Conservation (phyloP, 1,140 invertebrate species). For the Musca vetustissima region DNA sequence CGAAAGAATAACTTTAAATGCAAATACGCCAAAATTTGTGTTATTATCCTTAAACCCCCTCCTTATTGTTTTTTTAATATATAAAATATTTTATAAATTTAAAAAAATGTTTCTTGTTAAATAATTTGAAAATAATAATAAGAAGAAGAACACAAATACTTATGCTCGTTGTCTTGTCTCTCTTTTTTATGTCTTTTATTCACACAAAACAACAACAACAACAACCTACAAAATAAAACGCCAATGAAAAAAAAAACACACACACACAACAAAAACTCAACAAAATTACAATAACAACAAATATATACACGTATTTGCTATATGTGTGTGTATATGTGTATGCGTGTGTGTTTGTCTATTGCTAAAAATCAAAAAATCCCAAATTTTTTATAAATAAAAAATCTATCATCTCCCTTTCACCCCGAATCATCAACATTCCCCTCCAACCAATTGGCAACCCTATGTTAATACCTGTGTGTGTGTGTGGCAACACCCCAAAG, state of each 20-base stretch:
- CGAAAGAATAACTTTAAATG: too few relatives aligned
- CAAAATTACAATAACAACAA: not conserved
- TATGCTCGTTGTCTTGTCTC: slow-evolving; percentile 55
- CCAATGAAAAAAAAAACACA: not conserved
- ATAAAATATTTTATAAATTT: not conserved
- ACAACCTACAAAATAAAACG: not conserved
- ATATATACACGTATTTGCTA: not conserved
- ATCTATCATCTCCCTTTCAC: not conserved
- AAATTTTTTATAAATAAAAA: not conserved
- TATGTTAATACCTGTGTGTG: not conserved
- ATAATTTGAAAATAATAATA: not conserved
- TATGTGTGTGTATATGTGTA: slow-evolving; percentile 2
- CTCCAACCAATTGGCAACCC: not conserved
- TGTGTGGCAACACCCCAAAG: slow-evolving; percentile 41
- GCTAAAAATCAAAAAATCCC: not conserved
- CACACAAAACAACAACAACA: not conserved
- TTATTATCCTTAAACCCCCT: too few relatives aligned
- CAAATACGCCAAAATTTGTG: too few relatives aligned
- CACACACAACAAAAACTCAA: not conserved
- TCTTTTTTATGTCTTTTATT: slow-evolving; percentile 40
- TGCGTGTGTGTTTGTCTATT: not conserved
- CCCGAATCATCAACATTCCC: not conserved
- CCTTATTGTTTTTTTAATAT: not conserved
- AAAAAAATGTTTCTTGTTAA: not conserved
- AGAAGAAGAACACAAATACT: slow-evolving; percentile 31